phyloP scores from a whole-genome alignment of 1,140 invertebrate species.

The Delia radicum region DNA sequence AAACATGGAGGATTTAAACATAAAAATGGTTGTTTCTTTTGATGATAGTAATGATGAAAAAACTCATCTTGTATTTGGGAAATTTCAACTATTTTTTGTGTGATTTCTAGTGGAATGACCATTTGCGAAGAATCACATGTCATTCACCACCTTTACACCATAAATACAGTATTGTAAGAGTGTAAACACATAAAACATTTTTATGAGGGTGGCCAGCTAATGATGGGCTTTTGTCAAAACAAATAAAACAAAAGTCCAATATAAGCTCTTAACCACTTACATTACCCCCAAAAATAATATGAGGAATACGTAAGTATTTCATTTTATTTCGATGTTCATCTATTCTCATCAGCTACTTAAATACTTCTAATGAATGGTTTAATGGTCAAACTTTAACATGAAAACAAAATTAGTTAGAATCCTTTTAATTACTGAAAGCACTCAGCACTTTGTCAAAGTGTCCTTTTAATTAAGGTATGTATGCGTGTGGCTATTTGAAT shows the following conservation, averaged over 20 bases:
- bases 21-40: background rate
- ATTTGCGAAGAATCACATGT: slow-evolving; percentile 20
- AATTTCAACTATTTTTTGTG: slow-evolving; percentile 7
- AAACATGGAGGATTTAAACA: background rate
- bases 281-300: background rate
- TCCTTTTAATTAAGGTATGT: slow-evolving; percentile 23
- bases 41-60: background rate
- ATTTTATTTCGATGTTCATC: background rate
- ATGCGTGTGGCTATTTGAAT: background rate
- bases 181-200: background rate
- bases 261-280: background rate
- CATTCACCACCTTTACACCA: slow-evolving; percentile 34
- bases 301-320: background rate
- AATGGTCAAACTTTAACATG: slow-evolving; percentile 46
- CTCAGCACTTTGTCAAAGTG: slow-evolving; percentile 51
- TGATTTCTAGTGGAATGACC: slow-evolving; percentile 13
- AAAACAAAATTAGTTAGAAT: slow-evolving; percentile 46
- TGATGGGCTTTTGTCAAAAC: background rate
- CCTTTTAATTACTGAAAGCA: slow-evolving; percentile 51
- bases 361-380: slow-evolving; percentile 49
- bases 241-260: background rate
- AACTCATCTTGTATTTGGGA: background rate
- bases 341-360: slow-evolving; percentile 44
- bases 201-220: background rate
- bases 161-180: background rate